Percentiles rank a stretch among this genome's conserved stretches.
Conservation (phyloP, 2,113 vertebrate species). For the Vombatus ursinus region DNA sequence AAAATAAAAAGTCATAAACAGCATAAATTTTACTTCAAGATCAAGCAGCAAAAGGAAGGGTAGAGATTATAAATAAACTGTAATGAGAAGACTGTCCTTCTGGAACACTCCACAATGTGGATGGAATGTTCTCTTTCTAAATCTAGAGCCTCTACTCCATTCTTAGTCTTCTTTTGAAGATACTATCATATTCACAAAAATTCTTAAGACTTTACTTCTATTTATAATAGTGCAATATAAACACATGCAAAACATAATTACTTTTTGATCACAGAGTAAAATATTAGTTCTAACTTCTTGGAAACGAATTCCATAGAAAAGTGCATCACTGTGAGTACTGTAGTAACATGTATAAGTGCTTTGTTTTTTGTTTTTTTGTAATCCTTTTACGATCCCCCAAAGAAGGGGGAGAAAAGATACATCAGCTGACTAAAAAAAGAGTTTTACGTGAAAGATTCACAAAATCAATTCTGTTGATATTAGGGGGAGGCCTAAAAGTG, state of each 20-base stretch:
- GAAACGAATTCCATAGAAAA: not conserved
- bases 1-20: not conserved
- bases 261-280: not conserved
- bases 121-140: not conserved
- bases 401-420: not conserved
- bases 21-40: not conserved
- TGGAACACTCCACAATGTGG: not conserved
- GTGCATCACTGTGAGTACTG: not conserved
- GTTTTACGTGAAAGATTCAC: not conserved
- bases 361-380: constrained; percentile 25
- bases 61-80: not conserved
- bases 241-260: not conserved
- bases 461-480: not conserved
- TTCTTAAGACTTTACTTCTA: not conserved
- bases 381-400: not conserved
- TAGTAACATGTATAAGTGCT: not conserved
- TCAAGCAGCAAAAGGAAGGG: not conserved
- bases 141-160: not conserved
- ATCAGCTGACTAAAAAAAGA: not conserved
- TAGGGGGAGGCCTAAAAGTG: not conserved
- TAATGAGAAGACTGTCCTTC: not conserved
- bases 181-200: not conserved
- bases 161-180: not conserved
- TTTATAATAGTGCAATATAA: not conserved
- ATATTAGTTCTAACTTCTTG: not conserved